Percentiles rank a stretch among this genome's conserved stretches.
Evolutionary conservation across 2,113 vertebrate species (phyloP).

Genomic region (Gnathonemus echidnorhynchus): DNA sequence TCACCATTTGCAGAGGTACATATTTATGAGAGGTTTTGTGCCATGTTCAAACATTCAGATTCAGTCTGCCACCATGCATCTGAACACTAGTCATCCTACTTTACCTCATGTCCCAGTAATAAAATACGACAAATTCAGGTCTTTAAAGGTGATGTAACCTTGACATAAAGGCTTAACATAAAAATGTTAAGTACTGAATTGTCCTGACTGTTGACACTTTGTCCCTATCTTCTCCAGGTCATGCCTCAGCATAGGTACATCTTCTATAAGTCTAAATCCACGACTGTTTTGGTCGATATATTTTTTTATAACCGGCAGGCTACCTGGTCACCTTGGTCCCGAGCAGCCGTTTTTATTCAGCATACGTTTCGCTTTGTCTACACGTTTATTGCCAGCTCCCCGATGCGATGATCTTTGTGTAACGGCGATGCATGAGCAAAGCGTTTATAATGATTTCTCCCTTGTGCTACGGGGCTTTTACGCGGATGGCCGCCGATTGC

Average conservation of each 20-base stretch:
- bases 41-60: not conserved
- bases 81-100: not conserved
- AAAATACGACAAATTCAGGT: not conserved
- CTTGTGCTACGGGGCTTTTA: not conserved
- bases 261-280: not conserved
- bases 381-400: not conserved
- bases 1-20: not conserved
- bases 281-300: not conserved
- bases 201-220: not conserved
- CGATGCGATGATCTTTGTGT: not conserved
- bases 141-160: not conserved
- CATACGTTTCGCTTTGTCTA: not conserved
- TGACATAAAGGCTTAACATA: not conserved
- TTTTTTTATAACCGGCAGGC: not conserved
- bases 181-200: not conserved
- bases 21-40: not conserved
- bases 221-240: not conserved
- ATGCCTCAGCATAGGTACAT: not conserved
- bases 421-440: not conserved
- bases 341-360: not conserved
- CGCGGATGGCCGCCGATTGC: too few species aligned
- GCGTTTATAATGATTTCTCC: not conserved
- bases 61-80: not conserved
- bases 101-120: not conserved
- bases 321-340: not conserved